These are phyloP conservation scores for Antechinus flavipes DNA, from an alignment of 2,113 vertebrate genomes.

Conservation along the genomic window DNA sequence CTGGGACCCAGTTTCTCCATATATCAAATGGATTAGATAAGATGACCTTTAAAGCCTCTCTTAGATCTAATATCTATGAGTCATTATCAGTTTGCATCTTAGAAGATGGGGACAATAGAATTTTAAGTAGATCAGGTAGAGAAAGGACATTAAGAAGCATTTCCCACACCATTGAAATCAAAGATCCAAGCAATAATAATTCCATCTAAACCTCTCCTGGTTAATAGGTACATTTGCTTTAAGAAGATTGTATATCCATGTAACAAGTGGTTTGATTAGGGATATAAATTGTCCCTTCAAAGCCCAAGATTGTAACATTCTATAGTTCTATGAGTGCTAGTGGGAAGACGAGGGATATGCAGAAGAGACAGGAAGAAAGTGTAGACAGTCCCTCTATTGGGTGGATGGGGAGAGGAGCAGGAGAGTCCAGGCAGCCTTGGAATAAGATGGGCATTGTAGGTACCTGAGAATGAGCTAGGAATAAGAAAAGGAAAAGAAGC, in stretches of 20 bases:
- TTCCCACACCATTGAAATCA: neutral
- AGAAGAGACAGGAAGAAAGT: neutral
- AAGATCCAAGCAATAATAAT: neutral
- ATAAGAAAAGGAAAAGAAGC: neutral
- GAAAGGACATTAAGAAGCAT: neutral
- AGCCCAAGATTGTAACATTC: neutral
- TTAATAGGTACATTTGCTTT: neutral
- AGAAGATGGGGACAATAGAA: neutral
- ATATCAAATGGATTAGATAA: neutral
- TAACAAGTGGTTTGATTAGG: neutral
- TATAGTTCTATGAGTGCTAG: neutral
- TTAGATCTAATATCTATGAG: neutral
- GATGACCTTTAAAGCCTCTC: neutral
- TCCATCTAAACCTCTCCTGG: neutral
- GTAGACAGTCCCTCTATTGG: neutral
- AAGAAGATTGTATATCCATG: neutral
- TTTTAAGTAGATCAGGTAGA: neutral
- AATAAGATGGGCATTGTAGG: neutral
- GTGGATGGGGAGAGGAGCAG: neutral
- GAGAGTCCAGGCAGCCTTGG: neutral
- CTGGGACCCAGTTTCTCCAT: neutral
- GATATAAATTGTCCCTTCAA: neutral
- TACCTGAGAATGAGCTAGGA: neutral
- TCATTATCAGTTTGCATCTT: neutral
- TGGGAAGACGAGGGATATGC: neutral